Evolutionary conservation across 2,797 vertebrate genomes (phyloP).

Genomic region (Centropyge bicolor): DNA sequence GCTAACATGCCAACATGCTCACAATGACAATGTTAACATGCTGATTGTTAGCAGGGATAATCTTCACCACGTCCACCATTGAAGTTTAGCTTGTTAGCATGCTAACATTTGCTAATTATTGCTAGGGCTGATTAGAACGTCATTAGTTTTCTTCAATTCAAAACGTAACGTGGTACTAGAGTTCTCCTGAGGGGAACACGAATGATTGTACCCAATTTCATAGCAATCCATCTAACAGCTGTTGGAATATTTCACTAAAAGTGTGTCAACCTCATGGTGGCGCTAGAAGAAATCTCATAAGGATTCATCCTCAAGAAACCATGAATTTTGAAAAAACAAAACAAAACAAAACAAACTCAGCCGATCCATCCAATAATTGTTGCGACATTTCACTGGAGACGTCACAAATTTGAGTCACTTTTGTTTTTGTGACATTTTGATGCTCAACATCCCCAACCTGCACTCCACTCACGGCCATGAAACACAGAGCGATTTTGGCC

Average conservation of each 20-base stretch:
- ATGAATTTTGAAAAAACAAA: background rate
- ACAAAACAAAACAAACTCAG: too few species aligned
- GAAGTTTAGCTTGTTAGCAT: slow-evolving; percentile 15
- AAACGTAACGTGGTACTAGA: too few species aligned
- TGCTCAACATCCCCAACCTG: background rate
- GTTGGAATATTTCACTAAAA: background rate
- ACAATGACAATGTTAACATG: slow-evolving; percentile 17
- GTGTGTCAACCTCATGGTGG: background rate
- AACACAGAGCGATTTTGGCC: background rate
- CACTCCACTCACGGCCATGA: too few species aligned
- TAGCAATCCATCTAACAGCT: background rate
- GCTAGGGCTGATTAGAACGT: background rate
- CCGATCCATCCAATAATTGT: background rate
- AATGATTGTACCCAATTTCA: background rate
- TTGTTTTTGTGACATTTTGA: background rate
- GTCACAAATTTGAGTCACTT: background rate
- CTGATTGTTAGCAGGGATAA: slow-evolving; percentile 11
- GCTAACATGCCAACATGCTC: slow-evolving; percentile 12
- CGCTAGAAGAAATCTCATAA: background rate
- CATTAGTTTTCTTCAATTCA: too few species aligned
- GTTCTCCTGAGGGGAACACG: background rate
- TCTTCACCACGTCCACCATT: background rate
- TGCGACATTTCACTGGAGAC: background rate
- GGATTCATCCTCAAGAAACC: background rate
- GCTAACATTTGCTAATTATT: slow-evolving; percentile 19